phyloP scores from a whole-genome alignment of 2,113 vertebrate genomes.

The Ptychochromis oligacanthus region DNA sequence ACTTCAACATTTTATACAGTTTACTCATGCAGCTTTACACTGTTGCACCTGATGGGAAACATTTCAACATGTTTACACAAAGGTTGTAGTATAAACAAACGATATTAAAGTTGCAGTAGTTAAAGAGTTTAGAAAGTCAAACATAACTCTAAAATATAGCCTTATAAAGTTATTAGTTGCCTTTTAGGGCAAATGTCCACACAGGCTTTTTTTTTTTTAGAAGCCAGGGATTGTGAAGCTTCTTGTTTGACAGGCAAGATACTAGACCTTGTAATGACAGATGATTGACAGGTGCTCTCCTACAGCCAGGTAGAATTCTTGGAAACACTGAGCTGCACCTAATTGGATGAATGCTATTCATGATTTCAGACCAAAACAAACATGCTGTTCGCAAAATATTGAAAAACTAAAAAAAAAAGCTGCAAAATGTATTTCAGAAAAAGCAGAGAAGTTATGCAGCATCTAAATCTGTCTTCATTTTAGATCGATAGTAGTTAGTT shows the following conservation, averaged over 20 bases:
- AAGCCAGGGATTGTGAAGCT: neutral
- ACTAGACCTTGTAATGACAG: neutral
- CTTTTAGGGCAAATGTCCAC: neutral
- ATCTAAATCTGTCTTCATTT: neutral
- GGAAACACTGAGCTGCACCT: neutral
- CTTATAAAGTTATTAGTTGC: neutral
- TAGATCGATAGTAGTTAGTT: neutral
- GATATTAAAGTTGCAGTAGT: neutral
- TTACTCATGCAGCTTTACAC: neutral
- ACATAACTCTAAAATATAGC: neutral
- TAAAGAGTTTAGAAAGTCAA: neutral
- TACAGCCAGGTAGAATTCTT: neutral
- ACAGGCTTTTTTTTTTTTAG: neutral
- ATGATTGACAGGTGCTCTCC: neutral
- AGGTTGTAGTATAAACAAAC: neutral
- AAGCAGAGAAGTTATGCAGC: neutral
- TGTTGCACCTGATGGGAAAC: neutral
- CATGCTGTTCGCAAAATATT: neutral
- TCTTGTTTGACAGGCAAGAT: neutral
- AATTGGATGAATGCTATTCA: neutral
- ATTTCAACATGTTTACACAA: constrained; percentile 6
- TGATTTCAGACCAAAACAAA: neutral
- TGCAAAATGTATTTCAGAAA: too few species aligned
- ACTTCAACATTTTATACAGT: neutral
- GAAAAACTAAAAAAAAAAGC: neutral